Conservation (phyloP, 2,888 invertebrate species). For the Sisyra terminalis region DNA sequence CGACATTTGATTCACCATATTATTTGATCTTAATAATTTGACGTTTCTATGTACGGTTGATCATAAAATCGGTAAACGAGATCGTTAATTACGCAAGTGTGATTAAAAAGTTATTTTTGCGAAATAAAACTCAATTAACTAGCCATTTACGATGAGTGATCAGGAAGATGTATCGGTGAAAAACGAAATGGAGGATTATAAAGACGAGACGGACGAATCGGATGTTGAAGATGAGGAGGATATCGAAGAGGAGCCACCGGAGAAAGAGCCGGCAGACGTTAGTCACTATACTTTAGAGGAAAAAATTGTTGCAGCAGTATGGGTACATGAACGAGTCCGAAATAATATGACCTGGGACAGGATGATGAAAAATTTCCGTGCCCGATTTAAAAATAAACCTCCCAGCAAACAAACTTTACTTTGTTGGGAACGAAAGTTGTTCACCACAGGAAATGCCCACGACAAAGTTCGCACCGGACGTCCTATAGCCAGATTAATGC, state of each 20-base stretch:
- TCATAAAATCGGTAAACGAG: constrained; percentile 8
- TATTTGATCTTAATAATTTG: constrained; percentile 3
- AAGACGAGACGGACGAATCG: constrained; percentile 3
- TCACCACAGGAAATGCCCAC: constrained; percentile 22
- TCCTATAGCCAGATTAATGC: constrained; percentile 14
- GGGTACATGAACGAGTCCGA: constrained; percentile 24
- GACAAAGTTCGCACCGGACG: constrained; percentile 23
- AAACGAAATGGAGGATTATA: constrained; percentile 1
- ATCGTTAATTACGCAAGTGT: constrained; percentile 5
- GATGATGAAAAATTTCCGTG: constrained; percentile 22
- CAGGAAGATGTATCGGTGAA: background rate
- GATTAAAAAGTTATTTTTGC: constrained; percentile 7
- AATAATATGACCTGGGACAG: constrained; percentile 15
- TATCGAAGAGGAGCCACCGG: constrained; percentile 8
- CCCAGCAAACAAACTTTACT: constrained; percentile 24
- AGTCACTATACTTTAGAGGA: constrained; percentile 19
- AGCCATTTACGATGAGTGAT: constrained; percentile 4
- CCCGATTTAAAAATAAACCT: constrained; percentile 21
- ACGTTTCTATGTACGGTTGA: constrained; percentile 10
- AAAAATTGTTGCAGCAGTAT: constrained; percentile 23
- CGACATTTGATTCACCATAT: constrained; percentile 4
- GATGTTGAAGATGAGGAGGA: constrained; percentile 5
- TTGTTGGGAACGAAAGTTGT: constrained; percentile 25
- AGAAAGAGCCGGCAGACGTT: constrained; percentile 23
- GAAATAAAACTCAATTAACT: too few species aligned